A percentile compares a stretch with the other conserved stretches of the same genome.
These are phyloP conservation scores for Dromius quadrimaculatus DNA, from an alignment of 2,888 invertebrate species.

Conservation along the genomic window DNA sequence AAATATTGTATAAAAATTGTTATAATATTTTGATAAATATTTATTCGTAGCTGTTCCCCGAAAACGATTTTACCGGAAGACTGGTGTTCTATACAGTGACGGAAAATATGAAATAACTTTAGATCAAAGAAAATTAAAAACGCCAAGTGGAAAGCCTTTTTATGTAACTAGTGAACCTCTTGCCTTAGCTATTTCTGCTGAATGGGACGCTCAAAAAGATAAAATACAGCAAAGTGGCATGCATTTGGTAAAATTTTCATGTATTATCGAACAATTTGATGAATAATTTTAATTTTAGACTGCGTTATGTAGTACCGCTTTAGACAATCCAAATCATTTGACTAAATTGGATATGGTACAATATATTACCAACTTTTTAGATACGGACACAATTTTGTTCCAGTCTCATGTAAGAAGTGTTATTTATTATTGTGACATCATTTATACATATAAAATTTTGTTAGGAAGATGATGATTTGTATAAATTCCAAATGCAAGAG, in stretches of 20 bases:
- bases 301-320: conserved; percentile 87
- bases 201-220: conserved; percentile 92
- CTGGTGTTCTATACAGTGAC: conserved; percentile 77
- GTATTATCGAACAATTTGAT: not conserved
- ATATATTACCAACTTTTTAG: conserved; percentile 82
- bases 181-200: conserved; percentile 92
- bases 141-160: conserved; percentile 85
- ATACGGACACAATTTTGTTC: conserved; percentile 86
- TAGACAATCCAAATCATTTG: conserved; percentile 92
- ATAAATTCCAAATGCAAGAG: conserved; percentile 79
- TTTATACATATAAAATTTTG: conserved; percentile 19
- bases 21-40: conserved; percentile 6
- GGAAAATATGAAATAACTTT: conserved; percentile 87
- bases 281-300: conserved; percentile 75
- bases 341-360: conserved; percentile 81
- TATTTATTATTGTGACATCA: conserved; percentile 21
- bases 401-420: conserved; percentile 75
- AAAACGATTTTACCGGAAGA: conserved; percentile 81
- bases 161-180: conserved; percentile 86
- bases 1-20: not conserved
- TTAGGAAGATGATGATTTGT: conserved; percentile 83
- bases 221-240: conserved; percentile 82
- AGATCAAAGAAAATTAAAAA: conserved; percentile 90
- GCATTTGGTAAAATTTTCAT: conserved; percentile 79
- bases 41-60: conserved; percentile 63